Percentiles rank a stretch among this genome's conserved stretches.
phyloP scores from a whole-genome alignment of 2,113 vertebrate species.

The Merops nubicus region DNA sequence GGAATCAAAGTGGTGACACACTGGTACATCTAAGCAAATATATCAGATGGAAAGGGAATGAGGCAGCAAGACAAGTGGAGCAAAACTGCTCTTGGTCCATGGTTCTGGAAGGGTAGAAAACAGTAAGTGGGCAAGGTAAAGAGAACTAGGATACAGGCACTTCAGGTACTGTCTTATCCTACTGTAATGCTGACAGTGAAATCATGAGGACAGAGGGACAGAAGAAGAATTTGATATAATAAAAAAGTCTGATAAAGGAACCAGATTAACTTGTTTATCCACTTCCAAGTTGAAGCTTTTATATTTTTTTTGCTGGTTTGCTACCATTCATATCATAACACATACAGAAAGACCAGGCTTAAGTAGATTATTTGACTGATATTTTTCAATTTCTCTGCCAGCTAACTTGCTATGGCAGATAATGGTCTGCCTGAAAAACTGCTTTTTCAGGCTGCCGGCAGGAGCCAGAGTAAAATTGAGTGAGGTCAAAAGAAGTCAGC shows the following conservation, averaged over 20 bases:
- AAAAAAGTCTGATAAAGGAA: neutral
- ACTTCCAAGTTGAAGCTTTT: neutral
- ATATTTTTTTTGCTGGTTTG: neutral
- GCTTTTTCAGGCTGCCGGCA: constrained; percentile 59
- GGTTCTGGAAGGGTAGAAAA: neutral
- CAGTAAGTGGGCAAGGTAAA: neutral
- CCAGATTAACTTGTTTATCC: neutral
- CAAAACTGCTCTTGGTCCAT: neutral
- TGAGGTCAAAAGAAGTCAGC: constrained; percentile 73
- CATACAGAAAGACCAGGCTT: neutral
- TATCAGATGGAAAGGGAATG: neutral
- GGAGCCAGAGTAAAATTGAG: constrained; percentile 58
- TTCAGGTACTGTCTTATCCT: neutral
- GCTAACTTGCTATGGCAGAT: constrained; percentile 58
- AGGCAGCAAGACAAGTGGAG: neutral
- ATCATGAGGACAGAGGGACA: neutral
- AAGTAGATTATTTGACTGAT: constrained; percentile 47
- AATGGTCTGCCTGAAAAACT: constrained; percentile 69
- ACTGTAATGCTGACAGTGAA: neutral
- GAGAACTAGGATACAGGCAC: neutral
- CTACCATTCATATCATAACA: neutral
- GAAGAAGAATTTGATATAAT: neutral
- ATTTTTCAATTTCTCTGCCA: constrained; percentile 69
- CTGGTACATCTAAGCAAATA: neutral
- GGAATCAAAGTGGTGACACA: neutral